Evolutionary conservation across 1,140 invertebrate species (phyloP), one percentile per base, ranked within the genome.

Genomic region (Lutraria rhynchaena): DNA sequence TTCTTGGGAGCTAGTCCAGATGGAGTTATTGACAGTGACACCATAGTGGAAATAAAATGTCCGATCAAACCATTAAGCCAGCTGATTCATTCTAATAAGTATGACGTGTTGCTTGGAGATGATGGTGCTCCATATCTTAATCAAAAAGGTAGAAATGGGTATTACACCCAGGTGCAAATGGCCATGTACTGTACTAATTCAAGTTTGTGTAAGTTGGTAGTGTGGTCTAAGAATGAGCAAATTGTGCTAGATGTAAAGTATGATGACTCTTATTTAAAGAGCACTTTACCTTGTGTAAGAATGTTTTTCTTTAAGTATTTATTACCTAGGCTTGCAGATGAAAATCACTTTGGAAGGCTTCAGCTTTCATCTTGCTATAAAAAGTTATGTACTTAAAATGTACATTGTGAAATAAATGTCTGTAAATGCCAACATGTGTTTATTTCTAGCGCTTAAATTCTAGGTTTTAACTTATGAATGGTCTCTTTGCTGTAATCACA

Each of bases 141-240:
- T 24, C 71, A 33, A 17, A 74, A 60, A 19, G 71, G 71, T 13
- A 74, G 55, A 60, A 74, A 74, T 74, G 71, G 71, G 1, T 74
- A 74, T 33, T 74, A 60, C 37, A 41, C 71, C 1, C 53, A 74
- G 24, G 71, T 74, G 3, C 71, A 74, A 17, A 67, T 67, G 63
- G 17, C 63, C 9, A 67, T 67, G 63, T 67, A 35, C 41, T 67
- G 63, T 46, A 67, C 63, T 27, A 44, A 44, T 1, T 24, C 63
- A 44, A 46, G 4, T 29, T 1, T 44, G 22, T 67, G 63, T 17
- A 67, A 67, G n/a, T 67, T 67, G 9, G 31, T 67, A 29, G 7
- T 67, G 0, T 67, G 41, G 63, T 44, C 37, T 4, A 7, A 1
- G 5, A 3, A 41, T 1, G n/a, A 67, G 3, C 63, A 67, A 27